Conservation (phyloP, 2,888 invertebrate genomes). For the Lasiommata megera region DNA sequence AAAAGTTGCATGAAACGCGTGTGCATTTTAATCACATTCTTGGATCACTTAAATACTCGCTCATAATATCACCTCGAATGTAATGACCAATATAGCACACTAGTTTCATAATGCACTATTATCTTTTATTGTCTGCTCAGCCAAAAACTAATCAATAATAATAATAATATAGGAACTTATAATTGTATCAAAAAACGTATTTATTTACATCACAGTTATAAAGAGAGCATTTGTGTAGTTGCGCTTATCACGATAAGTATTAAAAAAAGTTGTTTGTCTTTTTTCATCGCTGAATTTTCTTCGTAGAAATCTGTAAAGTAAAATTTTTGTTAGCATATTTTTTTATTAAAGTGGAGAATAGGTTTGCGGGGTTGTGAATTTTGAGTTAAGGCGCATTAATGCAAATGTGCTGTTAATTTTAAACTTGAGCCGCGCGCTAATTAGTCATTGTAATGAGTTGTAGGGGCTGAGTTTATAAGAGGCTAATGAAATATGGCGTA, state of each 20-base stretch:
- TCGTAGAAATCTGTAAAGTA: constrained; percentile 60
- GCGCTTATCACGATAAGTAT: constrained; percentile 43
- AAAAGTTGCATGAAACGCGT: no score
- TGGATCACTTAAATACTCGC: no score
- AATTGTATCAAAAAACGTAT: constrained; percentile 22
- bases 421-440: constrained; percentile 18
- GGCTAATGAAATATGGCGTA: neutral
- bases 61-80: no score
- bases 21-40: no score
- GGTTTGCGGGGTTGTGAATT: constrained; percentile 14
- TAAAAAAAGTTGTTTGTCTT: constrained; percentile 41
- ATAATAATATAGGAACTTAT: constrained; percentile 31
- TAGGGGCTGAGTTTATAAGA: constrained; percentile 3
- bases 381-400: constrained; percentile 19
- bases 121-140: constrained; percentile 61
- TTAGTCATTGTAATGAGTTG: constrained; percentile 23
- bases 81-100: no score
- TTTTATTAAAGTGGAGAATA: constrained; percentile 8
- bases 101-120: no score
- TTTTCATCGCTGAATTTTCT: constrained; percentile 49
- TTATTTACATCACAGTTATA: constrained; percentile 42
- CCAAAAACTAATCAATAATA: constrained; percentile 40
- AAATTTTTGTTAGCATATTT: constrained; percentile 14
- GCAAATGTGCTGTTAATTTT: constrained; percentile 26
- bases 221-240: constrained; percentile 46